A percentile compares a stretch with the other conserved stretches of the same genome.
These are phyloP conservation scores for Ommatoiulus sabulosus DNA, from an alignment of 2,888 invertebrate species.

Conservation along the genomic window DNA sequence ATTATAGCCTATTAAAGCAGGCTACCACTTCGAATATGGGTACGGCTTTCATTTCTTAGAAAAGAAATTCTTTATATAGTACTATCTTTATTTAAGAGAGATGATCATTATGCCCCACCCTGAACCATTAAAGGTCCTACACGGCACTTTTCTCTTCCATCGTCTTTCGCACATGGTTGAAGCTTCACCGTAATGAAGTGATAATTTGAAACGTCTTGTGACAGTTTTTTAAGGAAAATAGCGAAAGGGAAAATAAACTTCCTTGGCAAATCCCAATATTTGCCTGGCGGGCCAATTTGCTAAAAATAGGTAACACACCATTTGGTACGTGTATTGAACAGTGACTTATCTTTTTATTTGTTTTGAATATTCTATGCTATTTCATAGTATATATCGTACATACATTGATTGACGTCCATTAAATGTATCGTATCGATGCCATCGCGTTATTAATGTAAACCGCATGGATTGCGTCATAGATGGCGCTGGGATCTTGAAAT, in stretches of 20 bases:
- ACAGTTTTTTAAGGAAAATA: background rate
- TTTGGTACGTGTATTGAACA: too few species aligned
- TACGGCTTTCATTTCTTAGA: background rate
- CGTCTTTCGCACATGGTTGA: background rate
- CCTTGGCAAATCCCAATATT: background rate
- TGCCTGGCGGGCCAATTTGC: too few species aligned
- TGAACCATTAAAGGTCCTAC: background rate
- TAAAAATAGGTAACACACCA: too few species aligned
- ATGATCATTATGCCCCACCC: background rate
- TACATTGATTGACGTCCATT: too few species aligned
- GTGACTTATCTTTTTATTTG: too few species aligned
- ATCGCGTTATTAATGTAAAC: too few species aligned
- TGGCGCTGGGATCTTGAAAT: too few species aligned
- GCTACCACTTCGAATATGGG: background rate
- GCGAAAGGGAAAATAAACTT: background rate
- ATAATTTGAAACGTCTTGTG: background rate
- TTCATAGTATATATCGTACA: too few species aligned
- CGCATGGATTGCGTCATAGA: too few species aligned
- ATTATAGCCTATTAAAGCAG: background rate
- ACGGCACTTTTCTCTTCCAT: background rate
- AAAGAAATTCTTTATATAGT: background rate
- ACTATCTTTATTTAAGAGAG: background rate
- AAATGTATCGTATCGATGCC: too few species aligned
- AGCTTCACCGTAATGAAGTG: background rate
- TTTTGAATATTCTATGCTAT: too few species aligned